phyloP scores from a whole-genome alignment of 2,113 vertebrate species.

The Aldabrachelys gigantea region DNA sequence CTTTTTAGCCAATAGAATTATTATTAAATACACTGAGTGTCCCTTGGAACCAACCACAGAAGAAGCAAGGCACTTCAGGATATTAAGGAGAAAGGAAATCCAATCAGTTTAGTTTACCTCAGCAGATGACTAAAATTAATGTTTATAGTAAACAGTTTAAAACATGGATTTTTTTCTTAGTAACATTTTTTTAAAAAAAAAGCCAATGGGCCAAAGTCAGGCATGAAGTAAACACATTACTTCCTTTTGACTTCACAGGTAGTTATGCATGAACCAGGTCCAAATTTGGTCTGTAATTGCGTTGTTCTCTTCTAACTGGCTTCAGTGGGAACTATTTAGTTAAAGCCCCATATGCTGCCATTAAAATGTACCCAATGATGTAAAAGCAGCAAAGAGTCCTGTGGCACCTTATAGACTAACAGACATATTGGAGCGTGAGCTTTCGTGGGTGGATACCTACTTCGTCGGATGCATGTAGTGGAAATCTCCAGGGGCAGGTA shows the following conservation, averaged over 20 bases:
- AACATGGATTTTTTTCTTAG: neutral
- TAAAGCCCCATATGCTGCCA: neutral
- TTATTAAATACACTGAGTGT: neutral
- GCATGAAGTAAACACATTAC: neutral
- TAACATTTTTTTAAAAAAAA: neutral
- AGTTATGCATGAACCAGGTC: neutral
- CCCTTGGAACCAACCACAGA: neutral
- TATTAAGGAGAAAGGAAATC: neutral
- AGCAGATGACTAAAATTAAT: constrained; percentile 15
- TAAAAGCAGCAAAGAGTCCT: no score
- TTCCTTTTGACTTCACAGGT: neutral
- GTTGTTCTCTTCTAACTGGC: neutral
- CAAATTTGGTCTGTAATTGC: neutral
- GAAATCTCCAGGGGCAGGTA: no score
- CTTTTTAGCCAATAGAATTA: neutral
- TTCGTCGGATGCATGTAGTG: no score
- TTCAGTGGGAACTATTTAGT: neutral
- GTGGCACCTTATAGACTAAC: no score
- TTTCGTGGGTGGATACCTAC: no score
- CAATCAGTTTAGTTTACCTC: neutral
- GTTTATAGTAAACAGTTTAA: neutral
- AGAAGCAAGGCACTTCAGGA: neutral
- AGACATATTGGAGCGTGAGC: no score
- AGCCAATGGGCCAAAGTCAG: neutral
- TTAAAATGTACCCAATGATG: neutral